Percentiles rank a stretch among this genome's conserved stretches.
These are phyloP conservation scores for Butorides virescens DNA, from an alignment of 2,113 vertebrate species.

Conservation along the genomic window DNA sequence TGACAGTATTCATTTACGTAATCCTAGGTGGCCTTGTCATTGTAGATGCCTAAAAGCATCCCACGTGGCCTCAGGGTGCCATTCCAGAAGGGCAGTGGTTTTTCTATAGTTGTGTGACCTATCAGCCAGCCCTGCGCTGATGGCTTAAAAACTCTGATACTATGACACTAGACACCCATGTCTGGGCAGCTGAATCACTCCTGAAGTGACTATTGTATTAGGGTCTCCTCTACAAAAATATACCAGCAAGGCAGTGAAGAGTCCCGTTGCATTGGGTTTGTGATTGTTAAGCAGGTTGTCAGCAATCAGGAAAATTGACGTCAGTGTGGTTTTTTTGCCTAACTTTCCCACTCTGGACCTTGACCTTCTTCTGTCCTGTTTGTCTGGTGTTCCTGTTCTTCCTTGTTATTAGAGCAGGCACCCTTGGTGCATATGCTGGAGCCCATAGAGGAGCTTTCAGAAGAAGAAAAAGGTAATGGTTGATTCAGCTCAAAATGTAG, in stretches of 20 bases:
- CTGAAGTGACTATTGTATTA: neutral
- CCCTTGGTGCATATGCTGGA: constrained; percentile 85
- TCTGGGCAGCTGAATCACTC: neutral
- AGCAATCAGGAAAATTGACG: neutral
- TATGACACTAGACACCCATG: neutral
- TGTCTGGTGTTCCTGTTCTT: constrained; percentile 72
- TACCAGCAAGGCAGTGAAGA: neutral
- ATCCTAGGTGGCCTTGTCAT: neutral
- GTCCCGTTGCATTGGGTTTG: neutral
- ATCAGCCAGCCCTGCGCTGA: neutral
- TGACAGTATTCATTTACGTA: neutral
- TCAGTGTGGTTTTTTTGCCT: constrained; percentile 4
- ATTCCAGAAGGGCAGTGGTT: neutral
- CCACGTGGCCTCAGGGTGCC: neutral
- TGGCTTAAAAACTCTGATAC: neutral
- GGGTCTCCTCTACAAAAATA: neutral
- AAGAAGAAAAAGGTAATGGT: constrained; percentile 94
- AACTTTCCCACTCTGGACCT: constrained; percentile 39
- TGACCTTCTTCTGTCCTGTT: constrained; percentile 65
- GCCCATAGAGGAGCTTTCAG: constrained; percentile 94
- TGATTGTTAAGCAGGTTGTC: neutral
- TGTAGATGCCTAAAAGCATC: neutral
- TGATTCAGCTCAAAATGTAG: neutral
- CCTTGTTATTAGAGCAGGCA: constrained; percentile 83
- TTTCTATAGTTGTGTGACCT: rapidly evolving